A percentile compares a stretch with the other conserved stretches of the same genome.
Evolutionary conservation across 2,113 vertebrate genomes (phyloP).

Genomic region (Rhea americana): DNA sequence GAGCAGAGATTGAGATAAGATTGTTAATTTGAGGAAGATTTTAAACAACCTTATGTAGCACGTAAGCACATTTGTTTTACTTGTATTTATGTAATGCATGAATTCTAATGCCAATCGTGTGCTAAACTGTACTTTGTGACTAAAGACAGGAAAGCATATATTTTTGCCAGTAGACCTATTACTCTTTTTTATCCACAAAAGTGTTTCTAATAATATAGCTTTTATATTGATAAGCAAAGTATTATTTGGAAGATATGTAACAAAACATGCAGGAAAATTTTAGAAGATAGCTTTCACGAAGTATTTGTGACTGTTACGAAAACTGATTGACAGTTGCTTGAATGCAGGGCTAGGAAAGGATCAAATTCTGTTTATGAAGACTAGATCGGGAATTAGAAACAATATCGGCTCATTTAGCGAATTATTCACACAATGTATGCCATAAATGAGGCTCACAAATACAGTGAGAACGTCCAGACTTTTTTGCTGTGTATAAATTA

Average conservation of each 20-base stretch:
- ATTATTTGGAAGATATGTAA: neutral
- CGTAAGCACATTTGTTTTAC: neutral
- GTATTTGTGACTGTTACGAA: neutral
- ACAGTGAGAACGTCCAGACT: slow-evolving; percentile 22
- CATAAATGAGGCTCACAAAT: neutral
- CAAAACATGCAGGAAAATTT: neutral
- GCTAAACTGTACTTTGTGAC: neutral
- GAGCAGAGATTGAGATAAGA: neutral
- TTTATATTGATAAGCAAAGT: neutral
- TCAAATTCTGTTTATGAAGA: neutral
- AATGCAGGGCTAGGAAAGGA: neutral
- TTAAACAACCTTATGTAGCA: neutral
- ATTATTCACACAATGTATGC: neutral
- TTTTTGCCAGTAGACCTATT: neutral
- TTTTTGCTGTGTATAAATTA: neutral
- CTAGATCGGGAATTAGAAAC: neutral
- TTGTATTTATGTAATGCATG: neutral
- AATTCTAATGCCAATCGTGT: neutral
- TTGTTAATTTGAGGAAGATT: neutral
- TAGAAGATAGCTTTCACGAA: neutral
- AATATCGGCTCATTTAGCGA: neutral
- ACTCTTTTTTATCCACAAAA: neutral
- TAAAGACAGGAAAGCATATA: neutral
- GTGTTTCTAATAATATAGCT: neutral
- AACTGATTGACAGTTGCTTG: neutral